Conservation (phyloP, 2,797 vertebrate species). For the Pitangus sulphuratus region DNA sequence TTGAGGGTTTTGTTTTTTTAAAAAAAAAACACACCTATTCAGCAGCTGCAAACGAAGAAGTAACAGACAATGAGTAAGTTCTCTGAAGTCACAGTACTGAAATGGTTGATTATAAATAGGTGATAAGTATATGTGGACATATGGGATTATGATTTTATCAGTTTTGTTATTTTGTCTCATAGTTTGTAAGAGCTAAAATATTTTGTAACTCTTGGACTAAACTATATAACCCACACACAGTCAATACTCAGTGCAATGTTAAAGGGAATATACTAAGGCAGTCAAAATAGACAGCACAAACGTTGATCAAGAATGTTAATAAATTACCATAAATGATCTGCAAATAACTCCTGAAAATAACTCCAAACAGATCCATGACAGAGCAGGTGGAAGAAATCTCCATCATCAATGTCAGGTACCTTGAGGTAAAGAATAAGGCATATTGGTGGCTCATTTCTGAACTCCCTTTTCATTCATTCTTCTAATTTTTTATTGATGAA, state of each 20-base stretch:
- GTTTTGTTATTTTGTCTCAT: neutral
- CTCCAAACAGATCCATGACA: neutral
- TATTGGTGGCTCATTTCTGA: neutral
- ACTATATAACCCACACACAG: neutral
- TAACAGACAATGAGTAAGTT: neutral
- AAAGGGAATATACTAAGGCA: neutral
- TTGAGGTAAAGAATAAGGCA: neutral
- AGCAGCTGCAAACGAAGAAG: neutral
- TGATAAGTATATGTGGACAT: neutral
- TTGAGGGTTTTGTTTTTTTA: neutral
- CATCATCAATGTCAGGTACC: accelerated
- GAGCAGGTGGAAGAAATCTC: neutral
- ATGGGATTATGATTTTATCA: neutral
- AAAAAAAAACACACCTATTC: neutral
- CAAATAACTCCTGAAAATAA: neutral
- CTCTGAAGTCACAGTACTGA: neutral
- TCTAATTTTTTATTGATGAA: neutral
- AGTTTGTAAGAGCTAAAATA: neutral
- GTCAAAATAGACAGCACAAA: neutral
- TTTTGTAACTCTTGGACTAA: neutral
- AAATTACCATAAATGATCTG: neutral
- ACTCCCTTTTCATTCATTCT: neutral
- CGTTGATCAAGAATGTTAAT: neutral
- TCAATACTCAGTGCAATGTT: neutral
- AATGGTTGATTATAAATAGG: neutral